Base-by-base conservation (phyloP, 1,140 invertebrate species). In the Melitaea cinxia region DNA sequence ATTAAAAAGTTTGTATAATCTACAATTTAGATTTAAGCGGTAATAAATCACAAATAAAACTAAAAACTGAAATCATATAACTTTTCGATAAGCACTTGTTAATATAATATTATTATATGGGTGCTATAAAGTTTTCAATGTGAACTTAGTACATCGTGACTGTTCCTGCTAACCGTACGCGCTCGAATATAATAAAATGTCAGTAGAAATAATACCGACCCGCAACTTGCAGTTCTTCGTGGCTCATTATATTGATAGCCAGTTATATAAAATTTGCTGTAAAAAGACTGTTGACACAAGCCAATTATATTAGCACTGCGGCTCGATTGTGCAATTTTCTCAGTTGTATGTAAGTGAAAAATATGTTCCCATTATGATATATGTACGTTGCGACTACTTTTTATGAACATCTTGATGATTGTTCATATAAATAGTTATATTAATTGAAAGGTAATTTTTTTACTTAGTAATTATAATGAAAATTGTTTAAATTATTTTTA, bases 161-260 rank as follows among this genome's bases (percentile, higher is more conserved):
- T 69, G 24, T 58, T 69, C 73, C 49, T 79, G 78, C 73, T 65
- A 65, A 70, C 80, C 47, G 62, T 83, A 83, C 76, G 15, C 52
- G 63, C 57, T 74, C 73, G 69, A 78, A 77, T 73, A 73, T 75
- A 81, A 83, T 82, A 84, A 84, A 83, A 72, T 79, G 80, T 67
- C 69, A 75, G 73, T 80, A 82, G 81, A 82, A 85, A 85, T 85
- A 78, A 82, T 83, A 85, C 81, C 72, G 75, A 58, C 68, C 64
- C 65, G 73, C 72, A 72, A 68, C 60, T 72, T 70, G 71, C 72
- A 69, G 65, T 68, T 66, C 54, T 69, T 52, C 71, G 70, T 68
- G 75, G 70, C 72, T 77, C 78, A 81, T 80, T 84, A 82, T 86
- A 85, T 85, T 83, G 82, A 85, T 86, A 77, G 82, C 68, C 75